Base-by-base conservation (phyloP, 2,113 vertebrate genomes). In the Numida meleagris region DNA sequence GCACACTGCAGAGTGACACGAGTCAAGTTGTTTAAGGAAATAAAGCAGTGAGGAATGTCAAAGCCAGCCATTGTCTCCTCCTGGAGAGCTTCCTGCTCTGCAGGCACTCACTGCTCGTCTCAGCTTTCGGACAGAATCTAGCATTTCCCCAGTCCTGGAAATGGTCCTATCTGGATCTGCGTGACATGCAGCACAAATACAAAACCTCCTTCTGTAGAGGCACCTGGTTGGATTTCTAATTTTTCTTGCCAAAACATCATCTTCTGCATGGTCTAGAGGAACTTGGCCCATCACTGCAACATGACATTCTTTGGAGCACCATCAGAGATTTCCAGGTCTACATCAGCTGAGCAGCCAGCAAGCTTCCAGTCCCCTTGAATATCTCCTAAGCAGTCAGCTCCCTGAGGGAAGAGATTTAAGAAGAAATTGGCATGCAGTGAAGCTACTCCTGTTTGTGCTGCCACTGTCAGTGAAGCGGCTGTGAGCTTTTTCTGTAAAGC, bases 11-110 rank as follows among this genome's bases (percentile, higher is more conserved):
- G 61, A 40, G 67, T 93, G 87, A 84, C 21, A 66, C 61, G 80
- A 83, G 82, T 45, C 0, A 29, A 90, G 82, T 50, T 95, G 93
- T 91, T 95, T 68, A 86, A 92, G 82, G 76, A 90, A 91, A 72
- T 71, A 63, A 71, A 86, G 73, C 83, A 84, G 51, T 0, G 14
- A 50, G 86, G 53, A 65, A 53, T 84, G 51, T 67, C 88, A 84
- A 75, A 95, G 80, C 82, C 93, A 92, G 18, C 86, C 77, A 95
- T 95, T 97, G 93, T 94, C 66, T 93, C 20, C 86, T 93, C 61
- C 70, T 93, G 93, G 91, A 90, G 51, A n/a, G 43, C 3, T 0
- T 61, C 95, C 95, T 46, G 19, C 86, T 93, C 93, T 86, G 79
- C 74, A 92, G 91, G 80, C 80, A 65, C 79, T 90, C 53, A 88